These are phyloP conservation scores for Dynastes maya DNA, from an alignment of 2,888 invertebrate species.

Conservation along the genomic window DNA sequence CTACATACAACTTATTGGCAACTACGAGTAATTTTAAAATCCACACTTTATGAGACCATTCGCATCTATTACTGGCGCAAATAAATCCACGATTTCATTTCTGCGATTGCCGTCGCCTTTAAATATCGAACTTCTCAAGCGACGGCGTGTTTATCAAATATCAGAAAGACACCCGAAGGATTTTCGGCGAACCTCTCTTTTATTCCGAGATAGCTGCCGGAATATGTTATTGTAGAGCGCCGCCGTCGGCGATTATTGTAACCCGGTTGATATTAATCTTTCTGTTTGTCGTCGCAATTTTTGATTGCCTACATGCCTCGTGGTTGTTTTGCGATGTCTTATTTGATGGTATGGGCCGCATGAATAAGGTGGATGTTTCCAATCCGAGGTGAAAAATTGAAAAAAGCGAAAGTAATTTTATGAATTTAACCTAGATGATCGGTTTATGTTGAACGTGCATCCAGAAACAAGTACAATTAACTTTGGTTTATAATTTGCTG, in stretches of 20 bases:
- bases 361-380: too few species aligned
- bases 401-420: too few species aligned
- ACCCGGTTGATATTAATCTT: constrained; percentile 31
- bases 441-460: too few species aligned
- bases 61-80: too few species aligned
- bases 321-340: neutral
- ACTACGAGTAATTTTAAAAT: too few species aligned
- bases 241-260: constrained; percentile 1
- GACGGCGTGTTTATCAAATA: neutral
- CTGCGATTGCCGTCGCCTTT: neutral
- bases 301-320: constrained; percentile 26
- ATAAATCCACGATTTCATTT: neutral
- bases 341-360: neutral
- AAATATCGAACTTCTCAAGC: constrained; percentile 12
- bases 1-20: too few species aligned
- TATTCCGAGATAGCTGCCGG: constrained; percentile 15
- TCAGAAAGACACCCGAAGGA: constrained; percentile 8
- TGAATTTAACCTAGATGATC: too few species aligned
- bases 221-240: constrained; percentile 20
- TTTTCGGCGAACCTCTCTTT: constrained; percentile 11
- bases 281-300: constrained; percentile 29
- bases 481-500: too few species aligned
- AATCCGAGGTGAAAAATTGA: too few species aligned
- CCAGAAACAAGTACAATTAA: too few species aligned
- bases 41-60: too few species aligned